Percentiles rank a stretch among this genome's conserved stretches.
Evolutionary conservation across 2,113 vertebrate genomes (phyloP).

Genomic region (Thryonomys swinderianus): DNA sequence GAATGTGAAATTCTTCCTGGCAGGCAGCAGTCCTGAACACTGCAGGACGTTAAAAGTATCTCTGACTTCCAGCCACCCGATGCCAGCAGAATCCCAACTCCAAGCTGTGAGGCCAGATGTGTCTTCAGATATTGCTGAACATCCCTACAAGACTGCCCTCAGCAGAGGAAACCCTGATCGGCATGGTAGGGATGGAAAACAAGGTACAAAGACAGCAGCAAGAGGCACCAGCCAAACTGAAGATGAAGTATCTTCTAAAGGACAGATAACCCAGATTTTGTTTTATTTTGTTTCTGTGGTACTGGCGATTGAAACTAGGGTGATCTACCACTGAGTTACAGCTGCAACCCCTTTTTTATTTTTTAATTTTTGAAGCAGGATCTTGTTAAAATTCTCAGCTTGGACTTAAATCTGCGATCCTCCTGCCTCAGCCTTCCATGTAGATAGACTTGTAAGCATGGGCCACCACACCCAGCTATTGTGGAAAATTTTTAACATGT

Average conservation of each 20-base stretch:
- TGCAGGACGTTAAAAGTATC: not conserved
- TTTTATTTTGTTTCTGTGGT: not conserved
- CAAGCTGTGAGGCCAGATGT: not conserved
- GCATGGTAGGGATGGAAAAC: not conserved
- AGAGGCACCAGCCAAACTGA: not conserved
- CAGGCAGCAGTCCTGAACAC: not conserved
- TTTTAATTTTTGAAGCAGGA: not conserved
- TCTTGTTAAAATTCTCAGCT: not conserved
- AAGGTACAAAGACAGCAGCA: not conserved
- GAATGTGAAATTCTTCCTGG: not conserved
- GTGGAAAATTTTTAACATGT: not conserved
- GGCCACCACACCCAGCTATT: not conserved
- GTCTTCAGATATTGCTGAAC: not conserved
- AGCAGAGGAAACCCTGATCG: not conserved
- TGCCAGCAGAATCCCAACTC: not conserved
- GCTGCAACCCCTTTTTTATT: not conserved
- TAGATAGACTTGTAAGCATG: not conserved
- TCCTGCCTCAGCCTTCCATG: not conserved
- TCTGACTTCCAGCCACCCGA: not conserved
- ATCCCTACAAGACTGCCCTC: not conserved
- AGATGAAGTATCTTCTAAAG: not conserved
- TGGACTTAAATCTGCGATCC: not conserved
- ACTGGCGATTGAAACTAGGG: not conserved
- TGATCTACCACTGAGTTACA: not conserved
- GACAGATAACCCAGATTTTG: not conserved